Conservation (phyloP, 2,113 vertebrate species). For the Charina bottae region DNA sequence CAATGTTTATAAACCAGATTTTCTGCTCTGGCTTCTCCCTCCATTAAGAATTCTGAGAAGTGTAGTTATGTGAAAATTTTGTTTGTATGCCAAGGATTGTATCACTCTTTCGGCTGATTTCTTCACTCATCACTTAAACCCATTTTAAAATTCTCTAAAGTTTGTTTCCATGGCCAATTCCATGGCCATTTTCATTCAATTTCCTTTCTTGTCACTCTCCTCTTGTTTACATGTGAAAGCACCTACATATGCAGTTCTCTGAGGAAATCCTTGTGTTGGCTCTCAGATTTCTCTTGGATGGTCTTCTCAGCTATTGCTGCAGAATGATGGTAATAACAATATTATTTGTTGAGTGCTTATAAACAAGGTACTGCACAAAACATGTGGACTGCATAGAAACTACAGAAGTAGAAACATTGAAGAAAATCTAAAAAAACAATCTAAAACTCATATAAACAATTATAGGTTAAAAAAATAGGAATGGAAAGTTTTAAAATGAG, state of each 20-base stretch:
- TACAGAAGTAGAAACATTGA: neutral
- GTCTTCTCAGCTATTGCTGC: neutral
- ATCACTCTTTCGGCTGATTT: neutral
- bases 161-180: neutral
- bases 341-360: neutral
- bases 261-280: neutral
- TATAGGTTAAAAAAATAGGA: neutral
- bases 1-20: neutral
- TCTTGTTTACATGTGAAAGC: neutral
- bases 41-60: neutral
- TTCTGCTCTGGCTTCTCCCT: conserved; percentile 1
- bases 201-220: neutral
- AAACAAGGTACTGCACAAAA: neutral
- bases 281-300: neutral
- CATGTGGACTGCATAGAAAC: neutral
- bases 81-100: neutral
- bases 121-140: neutral
- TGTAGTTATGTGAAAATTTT: neutral
- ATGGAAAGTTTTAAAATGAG: neutral
- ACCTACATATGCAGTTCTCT: neutral
- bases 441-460: neutral
- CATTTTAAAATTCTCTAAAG: neutral
- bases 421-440: neutral
- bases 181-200: neutral
- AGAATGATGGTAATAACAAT: neutral